These are phyloP conservation scores for Ictidomys tridecemlineatus DNA, from an alignment of 2,113 vertebrate species.

Conservation along the genomic window DNA sequence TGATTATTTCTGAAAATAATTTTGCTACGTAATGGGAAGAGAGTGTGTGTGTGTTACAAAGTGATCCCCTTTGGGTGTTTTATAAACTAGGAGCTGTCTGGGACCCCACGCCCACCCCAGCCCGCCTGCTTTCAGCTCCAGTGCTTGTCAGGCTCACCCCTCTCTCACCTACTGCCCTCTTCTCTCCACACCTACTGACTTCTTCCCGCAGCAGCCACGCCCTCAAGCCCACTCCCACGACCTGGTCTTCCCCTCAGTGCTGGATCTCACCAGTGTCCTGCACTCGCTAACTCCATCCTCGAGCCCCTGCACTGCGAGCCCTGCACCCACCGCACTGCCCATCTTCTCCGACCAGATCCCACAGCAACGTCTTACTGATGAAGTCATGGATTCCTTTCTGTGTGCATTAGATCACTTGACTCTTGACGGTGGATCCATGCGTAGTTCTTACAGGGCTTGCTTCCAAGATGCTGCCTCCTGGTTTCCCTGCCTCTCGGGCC, in stretches of 20 bases:
- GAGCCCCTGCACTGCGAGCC: not conserved
- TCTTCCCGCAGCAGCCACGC: not conserved
- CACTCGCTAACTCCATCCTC: not conserved
- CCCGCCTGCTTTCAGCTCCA: not conserved
- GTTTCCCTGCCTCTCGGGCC: not conserved
- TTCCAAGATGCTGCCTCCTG: not conserved
- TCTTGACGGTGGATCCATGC: not conserved
- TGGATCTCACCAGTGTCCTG: not conserved
- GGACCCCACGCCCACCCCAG: not conserved
- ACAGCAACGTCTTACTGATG: not conserved
- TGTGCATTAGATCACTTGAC: not conserved
- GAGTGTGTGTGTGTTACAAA: not conserved
- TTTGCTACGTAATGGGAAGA: not conserved
- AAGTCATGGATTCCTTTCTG: not conserved
- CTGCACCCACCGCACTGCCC: not conserved
- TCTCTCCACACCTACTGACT: not conserved
- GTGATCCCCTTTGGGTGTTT: not conserved
- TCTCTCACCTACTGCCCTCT: too few species aligned
- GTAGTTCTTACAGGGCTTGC: not conserved
- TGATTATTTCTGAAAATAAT: not conserved
- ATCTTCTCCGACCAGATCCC: not conserved
- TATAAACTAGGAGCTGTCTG: not conserved
- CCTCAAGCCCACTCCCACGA: not conserved
- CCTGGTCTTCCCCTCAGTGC: not conserved
- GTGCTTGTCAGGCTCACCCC: too few species aligned